Conservation (phyloP, 1,140 invertebrate genomes). For the Sminthurides bifidus region DNA sequence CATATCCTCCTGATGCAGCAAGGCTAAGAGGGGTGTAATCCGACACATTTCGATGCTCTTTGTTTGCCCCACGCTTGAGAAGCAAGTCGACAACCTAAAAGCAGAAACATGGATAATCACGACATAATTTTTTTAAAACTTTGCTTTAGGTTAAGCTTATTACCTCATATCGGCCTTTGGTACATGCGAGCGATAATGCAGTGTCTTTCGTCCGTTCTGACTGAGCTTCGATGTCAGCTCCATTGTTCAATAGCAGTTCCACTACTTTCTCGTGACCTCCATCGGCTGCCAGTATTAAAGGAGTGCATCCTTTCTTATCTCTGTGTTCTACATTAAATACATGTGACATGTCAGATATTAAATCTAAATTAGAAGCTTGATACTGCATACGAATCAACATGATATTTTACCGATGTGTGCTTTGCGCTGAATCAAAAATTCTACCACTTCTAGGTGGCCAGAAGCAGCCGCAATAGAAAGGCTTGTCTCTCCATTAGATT, state of each 20-base stretch:
- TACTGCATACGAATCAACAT: background rate
- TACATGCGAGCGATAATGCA: conserved; percentile 91
- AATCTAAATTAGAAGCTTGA: background rate
- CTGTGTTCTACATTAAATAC: conserved; percentile 60
- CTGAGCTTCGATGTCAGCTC: conserved; percentile 93
- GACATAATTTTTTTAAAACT: too few relatives aligned
- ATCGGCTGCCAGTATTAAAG: conserved; percentile 90
- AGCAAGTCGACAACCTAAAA: conserved; percentile 81
- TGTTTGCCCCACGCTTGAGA: conserved; percentile 77
- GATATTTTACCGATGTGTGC: conserved; percentile 64
- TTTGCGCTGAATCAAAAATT: conserved; percentile 73
- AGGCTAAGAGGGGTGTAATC: conserved; percentile 97
- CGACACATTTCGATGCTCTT: conserved; percentile 97
- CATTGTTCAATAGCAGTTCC: conserved; percentile 81
- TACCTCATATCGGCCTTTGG: conserved; percentile 83
- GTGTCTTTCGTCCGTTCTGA: conserved; percentile 98
- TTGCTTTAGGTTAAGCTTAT: background rate
- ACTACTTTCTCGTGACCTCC: conserved; percentile 92
- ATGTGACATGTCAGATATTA: background rate
- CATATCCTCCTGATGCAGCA: conserved; percentile 95
- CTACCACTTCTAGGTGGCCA: conserved; percentile 89
- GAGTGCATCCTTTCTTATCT: conserved; percentile 98
- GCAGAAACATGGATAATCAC: too few relatives aligned
- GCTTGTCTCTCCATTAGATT: conserved; percentile 96
- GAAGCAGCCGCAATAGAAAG: conserved; percentile 93